A percentile compares a stretch with the other conserved stretches of the same genome.
phyloP scores from a whole-genome alignment of 2,888 invertebrate species.

The Torymus aiolomorphi region DNA sequence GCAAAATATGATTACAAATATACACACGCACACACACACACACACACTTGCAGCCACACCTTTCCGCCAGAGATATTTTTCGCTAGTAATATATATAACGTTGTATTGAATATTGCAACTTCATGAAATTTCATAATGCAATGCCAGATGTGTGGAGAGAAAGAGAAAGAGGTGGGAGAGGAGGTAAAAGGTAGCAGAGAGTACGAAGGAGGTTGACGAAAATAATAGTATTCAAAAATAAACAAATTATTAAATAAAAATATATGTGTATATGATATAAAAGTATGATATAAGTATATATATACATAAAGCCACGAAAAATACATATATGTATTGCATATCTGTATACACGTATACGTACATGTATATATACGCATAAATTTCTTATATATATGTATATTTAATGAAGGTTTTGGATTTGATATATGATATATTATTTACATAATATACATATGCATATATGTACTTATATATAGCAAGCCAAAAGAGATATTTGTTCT shows the following conservation, averaged over 20 bases:
- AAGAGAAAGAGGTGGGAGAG: no score
- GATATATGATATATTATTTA: slow-evolving; percentile 48
- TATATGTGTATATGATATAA: slow-evolving; percentile 55
- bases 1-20: no score
- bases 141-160: slow-evolving; percentile 15
- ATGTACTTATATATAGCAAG: slow-evolving; percentile 63
- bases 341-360: slow-evolving; percentile 60
- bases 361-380: slow-evolving; percentile 23
- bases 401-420: slow-evolving; percentile 42
- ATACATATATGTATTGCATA: slow-evolving; percentile 56
- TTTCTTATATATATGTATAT: slow-evolving; percentile 45
- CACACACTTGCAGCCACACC: slow-evolving; percentile 60
- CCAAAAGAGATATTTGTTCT: slow-evolving; percentile 61
- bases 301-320: slow-evolving; percentile 50
- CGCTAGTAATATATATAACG: slow-evolving; percentile 56
- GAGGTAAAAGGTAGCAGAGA: no score
- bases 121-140: slow-evolving; percentile 76
- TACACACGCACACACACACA: no score
- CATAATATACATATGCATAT: slow-evolving; percentile 57
- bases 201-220: no score
- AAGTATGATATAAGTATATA: slow-evolving; percentile 61
- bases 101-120: slow-evolving; percentile 62
- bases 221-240: no score
- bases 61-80: slow-evolving; percentile 65
- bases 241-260: no score